Evolutionary conservation across 2,888 invertebrate species (phyloP).

Genomic region (Macaria liturata): DNA sequence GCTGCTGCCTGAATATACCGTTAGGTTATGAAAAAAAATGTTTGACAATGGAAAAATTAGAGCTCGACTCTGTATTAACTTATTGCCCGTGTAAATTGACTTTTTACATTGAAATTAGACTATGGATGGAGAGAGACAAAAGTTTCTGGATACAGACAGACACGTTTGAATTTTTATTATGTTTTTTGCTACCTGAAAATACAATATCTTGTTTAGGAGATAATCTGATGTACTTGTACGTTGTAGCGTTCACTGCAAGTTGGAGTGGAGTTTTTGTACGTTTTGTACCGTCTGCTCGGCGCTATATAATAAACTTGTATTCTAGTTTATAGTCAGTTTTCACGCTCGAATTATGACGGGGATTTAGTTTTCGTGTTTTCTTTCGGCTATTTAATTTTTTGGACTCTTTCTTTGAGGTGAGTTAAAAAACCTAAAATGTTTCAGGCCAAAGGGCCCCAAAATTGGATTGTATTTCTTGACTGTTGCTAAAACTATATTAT

Average conservation of each 20-base stretch:
- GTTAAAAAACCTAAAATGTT: no score
- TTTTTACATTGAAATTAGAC: no score
- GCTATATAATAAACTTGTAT: constrained; percentile 5
- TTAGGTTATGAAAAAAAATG: no score
- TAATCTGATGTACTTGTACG: constrained; percentile 10
- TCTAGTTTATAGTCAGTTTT: background rate
- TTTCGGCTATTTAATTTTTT: background rate
- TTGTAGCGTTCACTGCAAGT: constrained; percentile 2
- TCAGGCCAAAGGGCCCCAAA: no score
- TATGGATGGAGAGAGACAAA: no score
- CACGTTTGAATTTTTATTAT: constrained; percentile 16
- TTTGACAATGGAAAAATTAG: no score
- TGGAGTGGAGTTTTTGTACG: background rate
- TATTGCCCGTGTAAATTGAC: no score
- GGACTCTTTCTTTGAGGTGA: no score
- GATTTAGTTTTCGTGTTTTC: background rate
- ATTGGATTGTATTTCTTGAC: no score
- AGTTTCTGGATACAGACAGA: background rate
- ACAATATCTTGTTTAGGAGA: constrained; percentile 15
- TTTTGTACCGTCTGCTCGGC: constrained; percentile 6
- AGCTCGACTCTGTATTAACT: no score
- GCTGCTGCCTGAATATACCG: no score
- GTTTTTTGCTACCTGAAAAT: constrained; percentile 12
- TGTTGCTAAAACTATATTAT: no score
- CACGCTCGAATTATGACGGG: background rate